A percentile compares a stretch with the other conserved stretches of the same genome.
These are phyloP conservation scores for Branchinecta lynchi DNA, from an alignment of 1,140 invertebrate genomes.

Conservation along the genomic window DNA sequence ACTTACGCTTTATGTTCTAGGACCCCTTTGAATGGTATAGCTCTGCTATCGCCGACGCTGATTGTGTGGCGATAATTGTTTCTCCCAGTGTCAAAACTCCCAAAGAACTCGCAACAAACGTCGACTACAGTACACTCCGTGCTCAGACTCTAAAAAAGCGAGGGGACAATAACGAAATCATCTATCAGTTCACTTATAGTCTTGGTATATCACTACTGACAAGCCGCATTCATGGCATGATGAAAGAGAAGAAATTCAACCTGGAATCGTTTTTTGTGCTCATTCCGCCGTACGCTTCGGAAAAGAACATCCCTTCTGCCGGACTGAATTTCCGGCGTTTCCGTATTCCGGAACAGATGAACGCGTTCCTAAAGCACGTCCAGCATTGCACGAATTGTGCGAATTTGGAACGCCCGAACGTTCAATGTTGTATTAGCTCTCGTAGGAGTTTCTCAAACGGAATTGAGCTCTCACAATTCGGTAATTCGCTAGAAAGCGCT, in stretches of 20 bases:
- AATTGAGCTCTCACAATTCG: background rate
- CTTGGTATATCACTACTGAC: background rate
- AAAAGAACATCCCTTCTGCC: background rate
- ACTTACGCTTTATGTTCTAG: background rate
- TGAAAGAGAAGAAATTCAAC: conserved; percentile 7
- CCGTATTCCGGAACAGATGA: background rate
- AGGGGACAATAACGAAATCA: conserved; percentile 2
- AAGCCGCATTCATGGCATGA: background rate
- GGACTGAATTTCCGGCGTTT: background rate
- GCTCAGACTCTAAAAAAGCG: background rate
- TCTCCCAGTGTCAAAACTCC: background rate
- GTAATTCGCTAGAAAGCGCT: background rate
- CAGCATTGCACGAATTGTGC: background rate
- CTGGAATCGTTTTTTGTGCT: background rate
- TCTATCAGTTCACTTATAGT: background rate
- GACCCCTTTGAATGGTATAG: conserved; percentile 11
- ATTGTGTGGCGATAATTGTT: background rate
- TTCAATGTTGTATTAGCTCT: background rate
- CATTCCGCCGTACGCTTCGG: background rate
- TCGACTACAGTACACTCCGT: background rate
- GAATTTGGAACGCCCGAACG: background rate
- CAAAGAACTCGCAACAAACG: background rate
- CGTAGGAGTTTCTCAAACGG: background rate
- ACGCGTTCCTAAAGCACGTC: background rate
- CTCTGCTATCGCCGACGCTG: background rate